Percentiles rank a stretch among this genome's conserved stretches.
phyloP scores from a whole-genome alignment of 1,140 invertebrate genomes.

The Orchestia grillus region DNA sequence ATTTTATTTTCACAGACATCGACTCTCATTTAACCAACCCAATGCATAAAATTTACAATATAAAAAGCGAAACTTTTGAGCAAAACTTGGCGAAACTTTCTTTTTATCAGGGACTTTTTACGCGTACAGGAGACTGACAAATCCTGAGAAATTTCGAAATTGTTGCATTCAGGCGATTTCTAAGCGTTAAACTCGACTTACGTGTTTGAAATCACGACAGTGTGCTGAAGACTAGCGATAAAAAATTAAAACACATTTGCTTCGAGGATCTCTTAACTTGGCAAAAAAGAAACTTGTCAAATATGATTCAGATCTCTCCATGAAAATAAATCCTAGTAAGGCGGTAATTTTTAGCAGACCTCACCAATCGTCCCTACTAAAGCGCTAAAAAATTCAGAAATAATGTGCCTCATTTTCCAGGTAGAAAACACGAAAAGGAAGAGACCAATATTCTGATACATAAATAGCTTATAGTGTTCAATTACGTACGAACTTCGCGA shows the following conservation, averaged over 20 bases:
- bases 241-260: neutral
- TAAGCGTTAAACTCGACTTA: neutral
- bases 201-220: neutral
- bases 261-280: neutral
- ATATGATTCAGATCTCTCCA: neutral
- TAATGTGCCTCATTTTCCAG: neutral
- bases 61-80: neutral
- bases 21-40: neutral
- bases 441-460: neutral
- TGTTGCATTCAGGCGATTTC: neutral
- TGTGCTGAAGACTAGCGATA: neutral
- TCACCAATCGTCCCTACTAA: neutral
- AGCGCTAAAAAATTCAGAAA: neutral
- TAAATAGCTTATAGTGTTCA: neutral
- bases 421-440: neutral
- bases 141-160: neutral
- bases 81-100: neutral
- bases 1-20: neutral
- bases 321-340: neutral
- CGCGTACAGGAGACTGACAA: neutral
- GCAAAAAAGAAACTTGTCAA: neutral
- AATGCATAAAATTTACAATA: neutral
- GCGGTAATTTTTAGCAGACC: neutral
- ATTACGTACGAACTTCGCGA: neutral
- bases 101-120: neutral